These are phyloP conservation scores for Ibidorhyncha struthersii DNA, from an alignment of 2,113 vertebrate species.

Conservation along the genomic window DNA sequence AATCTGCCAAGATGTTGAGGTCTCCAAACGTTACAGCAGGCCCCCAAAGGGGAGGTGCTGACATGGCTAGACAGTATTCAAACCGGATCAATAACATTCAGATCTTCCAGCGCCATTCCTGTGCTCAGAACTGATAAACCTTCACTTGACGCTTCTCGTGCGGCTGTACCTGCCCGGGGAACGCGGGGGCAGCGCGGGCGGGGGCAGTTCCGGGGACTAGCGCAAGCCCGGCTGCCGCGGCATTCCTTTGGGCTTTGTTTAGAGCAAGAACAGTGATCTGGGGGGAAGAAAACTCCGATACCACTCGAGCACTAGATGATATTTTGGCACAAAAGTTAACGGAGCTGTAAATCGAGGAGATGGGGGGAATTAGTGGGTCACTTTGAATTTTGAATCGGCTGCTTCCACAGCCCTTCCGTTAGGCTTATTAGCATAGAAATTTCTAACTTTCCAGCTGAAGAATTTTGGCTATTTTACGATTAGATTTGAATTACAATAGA, in stretches of 20 bases:
- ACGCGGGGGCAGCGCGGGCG: background rate
- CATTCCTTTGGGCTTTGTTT: fast-evolving
- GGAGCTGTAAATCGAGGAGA: background rate
- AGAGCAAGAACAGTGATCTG: background rate
- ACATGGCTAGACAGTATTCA: background rate
- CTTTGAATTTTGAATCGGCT: background rate
- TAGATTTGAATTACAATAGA: slow-evolving; percentile 22
- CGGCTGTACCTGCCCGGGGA: background rate
- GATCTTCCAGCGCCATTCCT: background rate
- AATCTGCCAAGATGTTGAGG: background rate
- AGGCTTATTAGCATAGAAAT: background rate
- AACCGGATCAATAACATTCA: background rate
- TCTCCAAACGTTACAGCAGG: background rate
- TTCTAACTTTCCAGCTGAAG: slow-evolving; percentile 26
- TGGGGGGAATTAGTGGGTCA: background rate
- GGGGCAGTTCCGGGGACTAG: fast-evolving
- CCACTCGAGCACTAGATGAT: no score
- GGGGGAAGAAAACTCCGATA: background rate
- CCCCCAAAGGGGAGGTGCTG: background rate
- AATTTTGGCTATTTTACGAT: background rate
- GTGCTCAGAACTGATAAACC: background rate
- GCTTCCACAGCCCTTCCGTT: background rate
- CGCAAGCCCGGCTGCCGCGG: fast-evolving
- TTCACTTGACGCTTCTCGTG: no score
- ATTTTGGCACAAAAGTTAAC: background rate